Evolutionary conservation across 2,797 vertebrate species (phyloP), one percentile per base, ranked within the genome.

Genomic region (Columba guinea): DNA sequence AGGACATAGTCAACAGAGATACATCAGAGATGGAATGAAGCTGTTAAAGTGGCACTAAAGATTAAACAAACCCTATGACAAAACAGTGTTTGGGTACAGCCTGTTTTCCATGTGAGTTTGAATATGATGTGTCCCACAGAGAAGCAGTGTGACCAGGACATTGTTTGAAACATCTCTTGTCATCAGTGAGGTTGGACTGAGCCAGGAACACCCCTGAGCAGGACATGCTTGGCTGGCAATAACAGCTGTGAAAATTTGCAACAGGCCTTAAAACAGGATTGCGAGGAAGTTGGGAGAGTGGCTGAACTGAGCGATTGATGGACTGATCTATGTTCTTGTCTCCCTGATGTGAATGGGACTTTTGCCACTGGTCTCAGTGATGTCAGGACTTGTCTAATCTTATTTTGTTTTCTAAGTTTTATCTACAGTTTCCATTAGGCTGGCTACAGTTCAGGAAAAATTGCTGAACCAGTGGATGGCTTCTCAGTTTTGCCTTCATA

Each of bases 401-500:
- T 64, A 46, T 52, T 87, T 86, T 84, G 62, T 69, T 96, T 81
- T 81, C 48, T 53, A 58, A 84, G 71, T 84, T 96, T 91, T 90
- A 75, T 77, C 74, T 92, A 75, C 55, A 55, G 7, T 93, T 97
- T 85, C 81, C 41, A 48, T 68, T 55, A 94, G 79, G 55, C 30
- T 96, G 83, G 67, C 74, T 74, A 37, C 49, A 74, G 55, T 59
- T 93, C 88, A 93, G 49, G 48, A 75, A 91, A 93, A 93, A 28
- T 73, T 81, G 86, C 10, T 76, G 80, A 90, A 71, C 55, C 35
- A 20, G 52, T 73, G 35, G 10, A 86, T 37, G 18, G 16, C 55
- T 94, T 77, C 78, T 95, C 60, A 69, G 51, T 64, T 95, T 80
- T 13, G 6, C 27, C 53, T 65, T 90, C 49, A 34, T 85, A 78